A percentile compares a stretch with the other conserved stretches of the same genome.
These are phyloP conservation scores for Tichodroma muraria DNA, from an alignment of 2,113 vertebrate genomes.

Conservation along the genomic window DNA sequence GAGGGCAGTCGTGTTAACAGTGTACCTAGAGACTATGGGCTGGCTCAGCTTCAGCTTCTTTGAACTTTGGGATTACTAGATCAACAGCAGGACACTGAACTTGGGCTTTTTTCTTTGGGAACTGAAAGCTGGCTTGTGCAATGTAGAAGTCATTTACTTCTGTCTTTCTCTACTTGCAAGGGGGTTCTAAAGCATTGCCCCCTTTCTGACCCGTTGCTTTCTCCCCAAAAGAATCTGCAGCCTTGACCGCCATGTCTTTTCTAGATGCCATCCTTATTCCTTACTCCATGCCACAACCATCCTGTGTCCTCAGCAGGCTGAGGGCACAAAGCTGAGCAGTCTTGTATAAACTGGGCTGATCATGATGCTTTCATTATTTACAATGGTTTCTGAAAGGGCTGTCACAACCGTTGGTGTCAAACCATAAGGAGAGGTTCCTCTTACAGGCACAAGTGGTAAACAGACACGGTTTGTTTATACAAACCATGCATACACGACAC, in stretches of 20 bases:
- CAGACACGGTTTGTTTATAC: too few relatives aligned
- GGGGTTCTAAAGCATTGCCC: background rate
- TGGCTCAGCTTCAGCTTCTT: background rate
- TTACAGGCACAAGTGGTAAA: background rate
- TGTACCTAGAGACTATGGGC: background rate
- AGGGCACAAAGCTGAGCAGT: background rate
- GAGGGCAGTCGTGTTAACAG: background rate
- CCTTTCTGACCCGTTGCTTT: background rate
- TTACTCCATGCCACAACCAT: background rate
- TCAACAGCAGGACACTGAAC: background rate
- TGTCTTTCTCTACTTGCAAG: background rate
- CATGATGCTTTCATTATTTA: background rate
- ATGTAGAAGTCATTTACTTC: background rate
- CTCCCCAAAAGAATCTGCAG: background rate
- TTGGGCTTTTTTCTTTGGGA: background rate
- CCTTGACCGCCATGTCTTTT: background rate
- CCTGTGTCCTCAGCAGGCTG: background rate
- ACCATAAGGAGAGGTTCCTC: background rate
- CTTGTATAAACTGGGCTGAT: background rate
- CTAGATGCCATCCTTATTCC: background rate
- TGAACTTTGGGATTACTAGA: background rate
- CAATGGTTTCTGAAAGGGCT: background rate
- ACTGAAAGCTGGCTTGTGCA: background rate
- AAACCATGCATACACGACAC: too few relatives aligned
- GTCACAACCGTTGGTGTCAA: background rate